phyloP scores from a whole-genome alignment of 2,113 vertebrate genomes.

The Elachura formosa region DNA sequence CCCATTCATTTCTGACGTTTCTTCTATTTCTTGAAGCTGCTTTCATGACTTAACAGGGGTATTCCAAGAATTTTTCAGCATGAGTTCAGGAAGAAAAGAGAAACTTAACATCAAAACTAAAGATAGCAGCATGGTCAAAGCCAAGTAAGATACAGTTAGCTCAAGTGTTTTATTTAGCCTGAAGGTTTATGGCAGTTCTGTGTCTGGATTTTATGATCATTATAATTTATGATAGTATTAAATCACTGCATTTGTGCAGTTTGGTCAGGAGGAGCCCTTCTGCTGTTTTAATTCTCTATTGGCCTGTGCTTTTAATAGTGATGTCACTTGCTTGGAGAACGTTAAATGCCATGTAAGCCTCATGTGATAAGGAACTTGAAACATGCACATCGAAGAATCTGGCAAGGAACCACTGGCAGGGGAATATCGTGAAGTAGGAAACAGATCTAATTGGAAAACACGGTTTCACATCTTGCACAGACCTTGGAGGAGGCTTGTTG shows the following conservation, averaged over 20 bases:
- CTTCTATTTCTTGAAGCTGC: neutral
- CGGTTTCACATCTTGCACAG: neutral
- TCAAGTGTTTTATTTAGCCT: slow-evolving; percentile 36
- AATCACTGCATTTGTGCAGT: neutral
- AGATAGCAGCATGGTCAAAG: neutral
- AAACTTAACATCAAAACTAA: slow-evolving; percentile 19
- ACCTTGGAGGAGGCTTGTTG: neutral
- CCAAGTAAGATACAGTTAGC: neutral
- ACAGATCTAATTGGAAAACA: neutral
- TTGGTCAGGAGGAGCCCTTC: neutral
- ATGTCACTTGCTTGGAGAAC: neutral
- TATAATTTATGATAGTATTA: neutral
- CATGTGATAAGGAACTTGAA: neutral
- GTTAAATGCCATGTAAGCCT: neutral
- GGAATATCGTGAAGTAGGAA: neutral
- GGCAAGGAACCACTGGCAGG: neutral
- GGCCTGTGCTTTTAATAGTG: neutral
- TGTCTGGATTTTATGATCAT: neutral
- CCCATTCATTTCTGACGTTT: neutral
- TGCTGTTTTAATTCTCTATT: neutral
- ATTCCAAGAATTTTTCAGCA: slow-evolving; percentile 16
- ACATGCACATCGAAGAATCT: neutral
- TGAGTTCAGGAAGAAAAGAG: neutral
- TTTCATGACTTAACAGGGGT: slow-evolving; percentile 12
- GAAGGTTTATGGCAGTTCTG: neutral